Evolutionary conservation across 1,140 invertebrate genomes (phyloP).

Genomic region (Dendrolimus kikuchii): DNA sequence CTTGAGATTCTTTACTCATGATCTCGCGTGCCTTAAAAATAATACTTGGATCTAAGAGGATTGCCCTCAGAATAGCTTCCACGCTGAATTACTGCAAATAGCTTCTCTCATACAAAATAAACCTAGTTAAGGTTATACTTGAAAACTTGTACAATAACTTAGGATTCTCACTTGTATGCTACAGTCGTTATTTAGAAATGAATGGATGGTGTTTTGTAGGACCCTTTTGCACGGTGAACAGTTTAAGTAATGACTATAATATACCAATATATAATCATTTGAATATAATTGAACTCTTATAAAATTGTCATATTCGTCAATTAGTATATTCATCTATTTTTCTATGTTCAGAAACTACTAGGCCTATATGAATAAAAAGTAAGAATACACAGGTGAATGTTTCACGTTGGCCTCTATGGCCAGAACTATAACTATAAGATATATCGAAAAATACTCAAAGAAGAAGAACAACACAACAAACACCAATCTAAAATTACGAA

Average conservation of each 20-base stretch:
- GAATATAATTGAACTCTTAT: background rate
- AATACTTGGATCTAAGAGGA: constrained; percentile 16
- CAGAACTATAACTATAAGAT: no score
- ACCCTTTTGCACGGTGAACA: background rate
- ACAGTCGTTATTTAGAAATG: background rate
- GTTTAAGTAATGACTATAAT: constrained; percentile 2
- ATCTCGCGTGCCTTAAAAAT: constrained; percentile 9
- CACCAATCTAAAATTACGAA: no score
- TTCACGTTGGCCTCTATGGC: no score
- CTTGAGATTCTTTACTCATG: background rate
- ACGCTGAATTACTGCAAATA: constrained; percentile 17
- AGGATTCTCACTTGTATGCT: background rate
- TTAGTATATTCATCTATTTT: no score
- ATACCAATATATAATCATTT: constrained; percentile 1
- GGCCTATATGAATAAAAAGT: no score
- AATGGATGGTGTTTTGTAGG: background rate
- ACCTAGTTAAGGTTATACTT: background rate
- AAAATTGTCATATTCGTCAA: no score
- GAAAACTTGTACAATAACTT: background rate
- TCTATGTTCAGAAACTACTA: no score
- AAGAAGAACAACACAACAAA: no score
- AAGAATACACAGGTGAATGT: no score
- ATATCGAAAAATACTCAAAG: no score
- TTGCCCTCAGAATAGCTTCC: constrained; percentile 11
- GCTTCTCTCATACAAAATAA: constrained; percentile 4